Evolutionary conservation across 1,140 invertebrate genomes (phyloP), one percentile per base, ranked within the genome.

Genomic region (Cotesia glomerata): DNA sequence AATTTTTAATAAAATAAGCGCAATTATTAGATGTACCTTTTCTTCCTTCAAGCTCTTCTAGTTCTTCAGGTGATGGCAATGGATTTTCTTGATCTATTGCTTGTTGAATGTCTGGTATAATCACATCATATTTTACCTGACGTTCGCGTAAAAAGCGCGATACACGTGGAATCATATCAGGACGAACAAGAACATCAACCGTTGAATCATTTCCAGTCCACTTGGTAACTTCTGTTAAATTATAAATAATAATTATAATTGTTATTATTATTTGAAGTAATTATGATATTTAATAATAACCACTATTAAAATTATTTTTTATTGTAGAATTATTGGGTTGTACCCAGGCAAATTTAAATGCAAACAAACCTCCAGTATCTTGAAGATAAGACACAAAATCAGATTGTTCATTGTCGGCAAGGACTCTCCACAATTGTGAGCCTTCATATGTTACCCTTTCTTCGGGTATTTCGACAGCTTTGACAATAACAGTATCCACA

Each of bases 61-160:
- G 88, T 64, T 91, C 90, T 77, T 91, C 89, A 5, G 81, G 74
- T 7, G 90, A 89, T 2, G 90, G 84, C 0, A 89, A 86, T 32
- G 92, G 92, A 85, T 95, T 95, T 85, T 95, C 93, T 73, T 90
- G 89, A 75, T 94, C 90, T 36, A 95, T 95, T 5, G 91, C 91
- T 74, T 89, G 88, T 80, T 95, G 93, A 26, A 95, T 77, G 84
- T 95, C 91, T 11, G 91, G 89, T 76, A 95, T 94, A 8, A 93
- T 81, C 1, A 95, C 84, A 5, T 91, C 87, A 74, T 90, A 94
- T 5, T 82, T 71, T 0, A 89, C 74, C 11, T 82, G 80, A 58
- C 77, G 79, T 54, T 85, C 80, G 26, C 77, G 74, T 36, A 88
- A 77, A 35, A 84, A 85, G 5, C 80, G 80, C 14, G 80, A 74